phyloP scores from a whole-genome alignment of 2,113 vertebrate genomes.

The Hypanus sabinus region DNA sequence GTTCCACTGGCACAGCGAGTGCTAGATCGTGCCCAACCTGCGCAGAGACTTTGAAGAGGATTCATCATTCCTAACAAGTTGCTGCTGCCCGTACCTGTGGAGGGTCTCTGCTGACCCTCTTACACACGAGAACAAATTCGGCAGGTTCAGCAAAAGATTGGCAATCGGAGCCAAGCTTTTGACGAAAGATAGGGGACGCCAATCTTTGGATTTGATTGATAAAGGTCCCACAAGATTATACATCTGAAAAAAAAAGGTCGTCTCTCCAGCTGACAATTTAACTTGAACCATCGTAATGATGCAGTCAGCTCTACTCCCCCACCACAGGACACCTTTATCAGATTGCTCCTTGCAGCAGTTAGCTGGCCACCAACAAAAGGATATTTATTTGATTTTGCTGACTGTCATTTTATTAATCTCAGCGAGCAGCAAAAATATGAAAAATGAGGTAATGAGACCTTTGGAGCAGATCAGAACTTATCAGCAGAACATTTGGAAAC shows the following conservation, averaged over 20 bases:
- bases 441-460: neutral
- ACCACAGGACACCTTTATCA: neutral
- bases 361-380: constrained; percentile 20
- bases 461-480: constrained; percentile 4
- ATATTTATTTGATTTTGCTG: constrained; percentile 31
- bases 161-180: neutral
- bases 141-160: neutral
- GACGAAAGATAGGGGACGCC: neutral
- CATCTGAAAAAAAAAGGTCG: neutral
- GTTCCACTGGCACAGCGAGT: neutral
- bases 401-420: constrained; percentile 30
- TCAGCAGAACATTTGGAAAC: constrained; percentile 19
- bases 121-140: too few species aligned
- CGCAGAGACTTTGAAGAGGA: neutral
- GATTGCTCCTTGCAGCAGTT: neutral
- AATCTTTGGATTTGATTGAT: neutral
- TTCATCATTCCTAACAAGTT: too few species aligned
- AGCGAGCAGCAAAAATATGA: neutral
- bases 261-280: neutral
- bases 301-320: neutral
- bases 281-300: neutral
- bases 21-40: neutral
- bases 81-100: too few species aligned
- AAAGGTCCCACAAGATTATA: neutral
- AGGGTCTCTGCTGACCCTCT: too few species aligned